Conservation (phyloP, 2,888 invertebrate genomes). For the Hemithea aestivaria region DNA sequence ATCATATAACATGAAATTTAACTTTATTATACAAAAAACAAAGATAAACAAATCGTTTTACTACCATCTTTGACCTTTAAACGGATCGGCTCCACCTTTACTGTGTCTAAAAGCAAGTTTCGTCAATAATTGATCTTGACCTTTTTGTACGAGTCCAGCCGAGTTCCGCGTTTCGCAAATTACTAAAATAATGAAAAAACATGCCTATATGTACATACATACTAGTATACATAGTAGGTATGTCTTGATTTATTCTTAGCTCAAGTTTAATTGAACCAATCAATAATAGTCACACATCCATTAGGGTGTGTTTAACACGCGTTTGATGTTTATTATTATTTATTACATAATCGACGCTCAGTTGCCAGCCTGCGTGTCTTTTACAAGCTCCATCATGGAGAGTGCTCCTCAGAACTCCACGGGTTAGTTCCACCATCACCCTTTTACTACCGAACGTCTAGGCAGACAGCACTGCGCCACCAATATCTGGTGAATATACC, state of each 20-base stretch:
- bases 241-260: slow-evolving; percentile 8
- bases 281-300: neutral
- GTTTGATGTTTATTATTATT: neutral
- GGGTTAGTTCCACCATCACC: no score
- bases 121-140: slow-evolving; percentile 47
- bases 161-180: slow-evolving; percentile 44
- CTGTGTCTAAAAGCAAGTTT: slow-evolving; percentile 30
- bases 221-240: slow-evolving; percentile 1
- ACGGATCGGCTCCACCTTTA: slow-evolving; percentile 26
- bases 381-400: no score
- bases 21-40: no score
- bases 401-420: no score
- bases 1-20: no score
- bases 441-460: no score
- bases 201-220: slow-evolving; percentile 9
- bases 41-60: slow-evolving; percentile 13
- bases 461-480: no score
- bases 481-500: no score
- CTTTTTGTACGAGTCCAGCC: slow-evolving; percentile 39
- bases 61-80: slow-evolving; percentile 24
- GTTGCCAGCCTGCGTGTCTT: no score
- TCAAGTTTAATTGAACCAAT: neutral
- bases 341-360: no score
- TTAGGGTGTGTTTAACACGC: no score
- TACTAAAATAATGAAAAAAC: slow-evolving; percentile 26